A percentile compares a stretch with the other conserved stretches of the same genome.
These are phyloP conservation scores for Theristus sp. DNA, from an alignment of 2,888 invertebrate species.

Conservation along the genomic window DNA sequence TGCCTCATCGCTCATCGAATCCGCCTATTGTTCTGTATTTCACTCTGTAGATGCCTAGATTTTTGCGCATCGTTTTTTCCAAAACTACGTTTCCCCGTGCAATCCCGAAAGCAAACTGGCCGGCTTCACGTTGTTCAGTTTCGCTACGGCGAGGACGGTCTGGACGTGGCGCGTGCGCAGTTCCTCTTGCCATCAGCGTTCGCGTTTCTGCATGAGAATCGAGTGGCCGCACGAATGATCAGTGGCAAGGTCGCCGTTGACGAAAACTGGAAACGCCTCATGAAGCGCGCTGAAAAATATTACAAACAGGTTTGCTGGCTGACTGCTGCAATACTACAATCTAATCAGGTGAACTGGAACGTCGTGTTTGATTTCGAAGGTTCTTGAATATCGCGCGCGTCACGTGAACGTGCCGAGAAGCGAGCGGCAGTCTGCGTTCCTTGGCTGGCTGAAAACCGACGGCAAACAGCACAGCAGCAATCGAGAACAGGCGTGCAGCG, in stretches of 20 bases:
- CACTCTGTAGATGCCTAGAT: neutral
- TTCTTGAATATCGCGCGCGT: no score
- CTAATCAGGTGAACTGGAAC: no score
- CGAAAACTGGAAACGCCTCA: slow-evolving; percentile 12
- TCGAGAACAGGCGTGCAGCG: neutral
- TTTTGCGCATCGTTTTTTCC: no score
- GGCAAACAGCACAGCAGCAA: neutral
- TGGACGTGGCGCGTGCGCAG: slow-evolving; percentile 65
- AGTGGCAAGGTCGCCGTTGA: slow-evolving; percentile 30
- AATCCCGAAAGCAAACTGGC: neutral
- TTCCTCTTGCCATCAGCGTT: slow-evolving; percentile 58
- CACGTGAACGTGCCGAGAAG: neutral
- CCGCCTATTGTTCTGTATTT: no score
- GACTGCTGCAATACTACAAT: no score
- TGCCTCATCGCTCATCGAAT: no score
- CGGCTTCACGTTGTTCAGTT: slow-evolving; percentile 46
- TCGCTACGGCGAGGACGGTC: slow-evolving; percentile 67
- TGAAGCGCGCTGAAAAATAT: slow-evolving; percentile 35
- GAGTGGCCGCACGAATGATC: slow-evolving; percentile 11
- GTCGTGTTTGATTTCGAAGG: no score
- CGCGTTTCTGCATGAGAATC: slow-evolving; percentile 62
- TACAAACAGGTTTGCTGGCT: slow-evolving; percentile 38
- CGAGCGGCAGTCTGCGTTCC: neutral
- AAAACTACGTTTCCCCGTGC: no score
- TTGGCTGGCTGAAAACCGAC: neutral